Evolutionary conservation across 2,888 invertebrate genomes (phyloP).

Genomic region (Luffia ferchaultella): DNA sequence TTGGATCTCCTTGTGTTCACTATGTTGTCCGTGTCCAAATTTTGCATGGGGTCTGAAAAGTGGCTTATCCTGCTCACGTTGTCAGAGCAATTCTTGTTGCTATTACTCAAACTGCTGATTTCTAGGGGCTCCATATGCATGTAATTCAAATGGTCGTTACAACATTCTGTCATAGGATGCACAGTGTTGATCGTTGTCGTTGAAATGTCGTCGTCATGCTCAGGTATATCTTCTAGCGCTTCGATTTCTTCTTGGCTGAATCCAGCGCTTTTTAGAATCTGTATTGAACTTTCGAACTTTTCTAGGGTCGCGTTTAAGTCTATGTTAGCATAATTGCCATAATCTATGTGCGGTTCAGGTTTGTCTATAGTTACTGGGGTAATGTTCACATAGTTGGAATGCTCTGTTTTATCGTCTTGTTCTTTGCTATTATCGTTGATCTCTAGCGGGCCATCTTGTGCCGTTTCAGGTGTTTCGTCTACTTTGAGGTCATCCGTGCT

Average conservation of each 20-base stretch:
- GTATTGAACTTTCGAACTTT: conserved; percentile 80
- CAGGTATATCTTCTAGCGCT: conserved; percentile 51
- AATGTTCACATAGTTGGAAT: conserved; percentile 62
- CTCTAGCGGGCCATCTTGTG: conserved; percentile 31
- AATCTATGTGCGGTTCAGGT: conserved; percentile 36
- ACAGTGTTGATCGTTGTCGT: conserved; percentile 46
- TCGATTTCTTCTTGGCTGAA: conserved; percentile 66
- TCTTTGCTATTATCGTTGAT: conserved; percentile 32
- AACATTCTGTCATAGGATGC: conserved; percentile 40
- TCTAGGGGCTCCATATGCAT: conserved; percentile 51
- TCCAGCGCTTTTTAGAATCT: conserved; percentile 68
- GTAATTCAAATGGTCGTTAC: conserved; percentile 43
- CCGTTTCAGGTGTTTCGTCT: conserved; percentile 24
- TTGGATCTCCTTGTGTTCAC: conserved; percentile 63
- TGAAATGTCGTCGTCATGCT: conserved; percentile 45
- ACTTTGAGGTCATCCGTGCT: conserved; percentile 41
- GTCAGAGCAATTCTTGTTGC: conserved; percentile 55
- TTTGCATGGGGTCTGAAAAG: conserved; percentile 50
- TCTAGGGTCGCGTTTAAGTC: conserved; percentile 79
- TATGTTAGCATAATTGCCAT: conserved; percentile 75
- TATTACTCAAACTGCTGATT: conserved; percentile 41
- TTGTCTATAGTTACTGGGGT: conserved; percentile 36
- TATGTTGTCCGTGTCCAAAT: conserved; percentile 48
- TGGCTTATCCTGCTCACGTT: conserved; percentile 64
- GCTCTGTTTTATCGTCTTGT: conserved; percentile 20